Evolutionary conservation across 1,140 invertebrate species (phyloP).

Genomic region (Leptopilina boulardi): DNA sequence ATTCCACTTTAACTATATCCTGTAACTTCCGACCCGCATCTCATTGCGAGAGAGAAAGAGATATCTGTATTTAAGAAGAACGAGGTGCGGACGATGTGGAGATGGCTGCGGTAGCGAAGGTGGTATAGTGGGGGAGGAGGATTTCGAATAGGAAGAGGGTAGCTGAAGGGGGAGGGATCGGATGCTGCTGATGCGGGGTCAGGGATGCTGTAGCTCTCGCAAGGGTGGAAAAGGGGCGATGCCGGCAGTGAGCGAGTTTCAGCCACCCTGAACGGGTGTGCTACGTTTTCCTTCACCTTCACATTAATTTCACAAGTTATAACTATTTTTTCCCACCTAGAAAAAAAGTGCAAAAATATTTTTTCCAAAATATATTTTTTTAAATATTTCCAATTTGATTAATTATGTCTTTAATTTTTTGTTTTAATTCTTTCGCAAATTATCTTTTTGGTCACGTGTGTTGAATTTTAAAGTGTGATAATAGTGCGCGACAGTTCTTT

Average conservation of each 20-base stretch:
- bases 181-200: conserved; percentile 60
- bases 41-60: not conserved
- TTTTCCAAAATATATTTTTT: not conserved
- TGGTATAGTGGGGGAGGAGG: conserved; percentile 53
- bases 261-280: conserved; percentile 67
- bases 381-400: too few species aligned
- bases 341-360: not conserved
- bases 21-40: conserved; percentile 3
- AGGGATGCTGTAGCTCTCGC: conserved; percentile 61
- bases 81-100: conserved; percentile 42
- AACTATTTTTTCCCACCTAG: not conserved
- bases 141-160: conserved; percentile 49
- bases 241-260: conserved; percentile 70
- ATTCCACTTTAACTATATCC: conserved; percentile 5
- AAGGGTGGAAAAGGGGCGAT: conserved; percentile 69
- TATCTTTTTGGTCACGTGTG: too few species aligned
- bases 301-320: not conserved
- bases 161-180: conserved; percentile 50
- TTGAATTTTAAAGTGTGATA: too few species aligned
- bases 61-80: conserved; percentile 27
- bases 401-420: too few species aligned
- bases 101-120: conserved; percentile 48
- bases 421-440: too few species aligned
- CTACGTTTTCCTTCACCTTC: conserved; percentile 34
- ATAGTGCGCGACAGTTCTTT: too few species aligned